Conservation (phyloP, 2,888 invertebrate species). For the Hirtodrosophila histrioides region DNA sequence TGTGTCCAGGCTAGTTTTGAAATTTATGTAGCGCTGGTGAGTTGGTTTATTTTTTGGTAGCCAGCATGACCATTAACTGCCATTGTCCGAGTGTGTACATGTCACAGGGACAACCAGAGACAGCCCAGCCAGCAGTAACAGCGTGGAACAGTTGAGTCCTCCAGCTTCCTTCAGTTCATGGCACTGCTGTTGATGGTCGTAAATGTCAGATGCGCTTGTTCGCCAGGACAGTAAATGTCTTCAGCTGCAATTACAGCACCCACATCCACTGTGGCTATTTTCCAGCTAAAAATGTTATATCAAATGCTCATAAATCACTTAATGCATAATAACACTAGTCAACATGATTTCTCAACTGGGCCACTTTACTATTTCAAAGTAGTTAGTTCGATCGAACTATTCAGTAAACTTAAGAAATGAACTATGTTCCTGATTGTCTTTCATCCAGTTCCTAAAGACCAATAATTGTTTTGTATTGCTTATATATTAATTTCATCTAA, state of each 20-base stretch:
- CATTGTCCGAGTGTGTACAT: slow-evolving; percentile 69
- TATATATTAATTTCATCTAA: no score
- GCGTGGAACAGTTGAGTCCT: slow-evolving; percentile 5
- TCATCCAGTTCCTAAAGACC: no score
- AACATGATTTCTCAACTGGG: no score
- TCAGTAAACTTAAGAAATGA: no score
- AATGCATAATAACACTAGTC: slow-evolving; percentile 43
- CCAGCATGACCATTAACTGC: slow-evolving; percentile 75
- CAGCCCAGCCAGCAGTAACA: no score
- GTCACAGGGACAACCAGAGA: slow-evolving; percentile 57
- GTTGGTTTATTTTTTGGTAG: slow-evolving; percentile 72
- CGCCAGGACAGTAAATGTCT: slow-evolving; percentile 75
- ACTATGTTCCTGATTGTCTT: no score
- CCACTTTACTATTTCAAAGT: no score
- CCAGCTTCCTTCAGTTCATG: slow-evolving; percentile 36
- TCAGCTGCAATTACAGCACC: slow-evolving; percentile 79
- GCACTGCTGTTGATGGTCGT: slow-evolving; percentile 76
- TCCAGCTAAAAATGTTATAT: slow-evolving; percentile 24
- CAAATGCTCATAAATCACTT: slow-evolving; percentile 61
- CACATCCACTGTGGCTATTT: slow-evolving; percentile 29
- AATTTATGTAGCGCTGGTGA: slow-evolving; percentile 80
- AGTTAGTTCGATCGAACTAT: no score
- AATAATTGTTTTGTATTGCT: no score
- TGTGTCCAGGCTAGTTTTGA: slow-evolving; percentile 70
- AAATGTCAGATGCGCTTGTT: slow-evolving; percentile 79